Evolutionary conservation across 2,113 vertebrate genomes (phyloP), one percentile per base, ranked within the genome.

Genomic region (Rhinoptilus africanus): DNA sequence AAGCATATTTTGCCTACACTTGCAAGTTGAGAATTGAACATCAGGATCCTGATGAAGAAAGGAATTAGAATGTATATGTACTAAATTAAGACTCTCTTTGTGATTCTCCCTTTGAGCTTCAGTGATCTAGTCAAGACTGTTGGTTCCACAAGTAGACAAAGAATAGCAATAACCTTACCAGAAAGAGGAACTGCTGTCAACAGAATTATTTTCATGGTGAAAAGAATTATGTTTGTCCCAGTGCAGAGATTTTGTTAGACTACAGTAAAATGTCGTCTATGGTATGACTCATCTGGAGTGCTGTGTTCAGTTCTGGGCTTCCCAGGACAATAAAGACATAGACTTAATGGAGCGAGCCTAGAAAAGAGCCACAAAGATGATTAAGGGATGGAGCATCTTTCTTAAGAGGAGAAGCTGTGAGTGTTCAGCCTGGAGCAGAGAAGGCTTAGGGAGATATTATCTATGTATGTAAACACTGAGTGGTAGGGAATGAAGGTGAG

Each of bases 1-100:
- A 97, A 93, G 84, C 85, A 88, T 96, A 85, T 96, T 97, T 96
- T 96, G 19, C 43, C 87, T 93, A 16, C 62, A 69, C 94, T 96
- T 89, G 66, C 96, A 96, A 96, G 93, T 94, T 95, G 77, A 67
- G 89, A 95, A 83, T 14, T 93, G 94, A 96, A 76, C 19, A 37
- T 2, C 0, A 1, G 43, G 24, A 93, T 95, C 35, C 32, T 91
- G 53, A 77, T 63, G 69, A 68, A 75, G 83, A 89, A 64, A 59
- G 51, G 6, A 87, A 45, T 53, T 73, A 76, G 62, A 57, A 73
- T 41, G 57, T 24, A 34, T 74, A 11, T 18, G 5, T 41, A 27
- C 22, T 72, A 68, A 94, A 80, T 92, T 63, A 88, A 57, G n/a
- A 39, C 14, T 62, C 17, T 57, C 51, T 45, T 10, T 69, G 16